Conservation (phyloP, 92 coral and sea anemone genomes). For the Zoanthus gigantus region DNA sequence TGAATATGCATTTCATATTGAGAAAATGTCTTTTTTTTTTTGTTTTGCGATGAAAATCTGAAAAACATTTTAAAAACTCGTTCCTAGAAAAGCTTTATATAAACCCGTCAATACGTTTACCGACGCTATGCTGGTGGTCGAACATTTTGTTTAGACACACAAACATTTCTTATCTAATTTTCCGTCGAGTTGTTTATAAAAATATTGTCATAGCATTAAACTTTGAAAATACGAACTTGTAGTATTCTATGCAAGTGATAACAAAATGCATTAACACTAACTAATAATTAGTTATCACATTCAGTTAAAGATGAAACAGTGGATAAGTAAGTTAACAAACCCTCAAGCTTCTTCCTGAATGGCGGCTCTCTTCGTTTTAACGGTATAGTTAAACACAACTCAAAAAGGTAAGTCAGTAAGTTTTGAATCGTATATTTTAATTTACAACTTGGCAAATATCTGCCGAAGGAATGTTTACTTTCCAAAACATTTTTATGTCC, state of each 20-base stretch:
- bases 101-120: not conserved
- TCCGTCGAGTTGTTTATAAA: not conserved
- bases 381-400: not conserved
- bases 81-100: not conserved
- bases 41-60: not conserved
- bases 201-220: not conserved
- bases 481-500: not conserved
- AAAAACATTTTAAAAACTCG: slow-evolving; percentile 12
- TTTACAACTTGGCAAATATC: not conserved
- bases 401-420: not conserved
- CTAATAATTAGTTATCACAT: not conserved
- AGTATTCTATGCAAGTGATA: not conserved
- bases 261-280: not conserved
- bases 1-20: not conserved
- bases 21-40: not conserved
- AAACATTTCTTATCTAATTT: not conserved
- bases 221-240: too few species aligned
- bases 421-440: not conserved
- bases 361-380: not conserved
- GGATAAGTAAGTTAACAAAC: not conserved
- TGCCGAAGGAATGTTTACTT: not conserved
- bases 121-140: not conserved
- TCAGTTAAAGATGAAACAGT: not conserved
- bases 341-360: not conserved
- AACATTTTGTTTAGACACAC: not conserved